These are phyloP conservation scores for Arenaria interpres DNA, from an alignment of 2,113 vertebrate species.

Conservation along the genomic window DNA sequence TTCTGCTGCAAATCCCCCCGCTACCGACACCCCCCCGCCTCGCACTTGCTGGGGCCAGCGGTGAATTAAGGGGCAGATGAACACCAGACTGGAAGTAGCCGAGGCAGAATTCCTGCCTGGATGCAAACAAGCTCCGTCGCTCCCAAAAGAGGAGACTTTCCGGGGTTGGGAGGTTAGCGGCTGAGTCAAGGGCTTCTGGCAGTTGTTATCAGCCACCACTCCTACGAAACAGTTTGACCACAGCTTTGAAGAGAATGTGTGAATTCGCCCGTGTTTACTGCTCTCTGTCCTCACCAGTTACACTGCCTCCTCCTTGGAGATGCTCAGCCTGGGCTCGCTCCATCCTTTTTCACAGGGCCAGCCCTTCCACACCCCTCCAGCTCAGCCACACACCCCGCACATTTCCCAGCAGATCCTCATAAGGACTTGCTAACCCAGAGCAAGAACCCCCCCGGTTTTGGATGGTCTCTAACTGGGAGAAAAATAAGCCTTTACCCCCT, in stretches of 20 bases:
- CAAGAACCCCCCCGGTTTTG: not conserved
- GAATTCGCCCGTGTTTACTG: not conserved
- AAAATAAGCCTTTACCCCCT: not conserved
- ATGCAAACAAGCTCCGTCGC: not conserved
- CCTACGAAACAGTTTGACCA: not conserved
- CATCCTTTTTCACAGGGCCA: not conserved
- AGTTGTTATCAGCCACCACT: not conserved
- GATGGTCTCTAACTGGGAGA: not conserved
- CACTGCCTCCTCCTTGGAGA: not conserved
- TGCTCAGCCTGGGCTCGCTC: not conserved
- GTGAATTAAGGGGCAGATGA: not conserved
- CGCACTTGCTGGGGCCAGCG: not conserved
- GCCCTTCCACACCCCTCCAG: not conserved
- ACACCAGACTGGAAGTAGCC: not conserved
- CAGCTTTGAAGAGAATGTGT: not conserved
- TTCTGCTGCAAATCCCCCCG: not conserved
- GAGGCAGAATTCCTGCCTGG: conserved; percentile 1
- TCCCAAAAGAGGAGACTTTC: not conserved
- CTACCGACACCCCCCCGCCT: too few relatives aligned
- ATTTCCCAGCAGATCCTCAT: not conserved
- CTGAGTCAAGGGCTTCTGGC: conserved; percentile 17
- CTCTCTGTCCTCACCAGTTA: not conserved
- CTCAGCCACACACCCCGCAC: not conserved
- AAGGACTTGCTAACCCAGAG: not conserved
- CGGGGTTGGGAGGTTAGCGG: not conserved